Evolutionary conservation across 2,797 vertebrate genomes (phyloP), one percentile per base, ranked within the genome.

Genomic region (Serranus cabrilla): DNA sequence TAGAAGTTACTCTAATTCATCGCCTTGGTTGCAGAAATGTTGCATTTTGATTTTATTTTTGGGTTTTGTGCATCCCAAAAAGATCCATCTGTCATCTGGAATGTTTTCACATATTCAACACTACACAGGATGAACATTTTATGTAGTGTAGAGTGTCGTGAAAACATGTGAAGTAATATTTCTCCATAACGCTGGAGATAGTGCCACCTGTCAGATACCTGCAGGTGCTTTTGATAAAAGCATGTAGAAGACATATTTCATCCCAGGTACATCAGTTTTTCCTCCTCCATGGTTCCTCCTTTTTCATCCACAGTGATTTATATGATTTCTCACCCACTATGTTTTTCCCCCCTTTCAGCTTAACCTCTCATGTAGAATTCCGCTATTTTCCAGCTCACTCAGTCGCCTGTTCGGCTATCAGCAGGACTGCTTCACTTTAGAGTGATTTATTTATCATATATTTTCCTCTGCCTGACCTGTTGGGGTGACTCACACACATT

Each of bases 401-500:
- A 17, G 39, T 55, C 11, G 4, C 56, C 52, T 18, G 27, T 67
- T 61, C 25, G 11, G 11, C 51, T 45, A 76, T 83, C 70, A 71
- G 69, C 51, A 52, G 16, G 45, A 62, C 20, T 7, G 34, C 71
- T 67, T 68, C 11, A 40, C 63, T 71, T 63, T 46, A 40, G 14
- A 78, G 34, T 54, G 40, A 85, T 72, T 85, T 73, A 85, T 82
- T 72, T 72, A 87, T 81, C 59, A 46, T 59, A 62, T 72, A 49
- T 81, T 69, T 84, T 71, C 56, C 52, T 66, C 1, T 1, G 37
- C 66, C 56, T 71, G 77, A 59, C 61, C 77, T 17, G 10, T 63
- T 60, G 69, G 40, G 10, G 65, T 65, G 13, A 65, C 46, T 58
- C 14, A 7, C 34, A 7, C 46, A 42, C 47, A n/a, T 10, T 0